Evolutionary conservation across 1,140 invertebrate species (phyloP), one percentile per base, ranked within the genome.

Genomic region (Palaemon carinicauda): DNA sequence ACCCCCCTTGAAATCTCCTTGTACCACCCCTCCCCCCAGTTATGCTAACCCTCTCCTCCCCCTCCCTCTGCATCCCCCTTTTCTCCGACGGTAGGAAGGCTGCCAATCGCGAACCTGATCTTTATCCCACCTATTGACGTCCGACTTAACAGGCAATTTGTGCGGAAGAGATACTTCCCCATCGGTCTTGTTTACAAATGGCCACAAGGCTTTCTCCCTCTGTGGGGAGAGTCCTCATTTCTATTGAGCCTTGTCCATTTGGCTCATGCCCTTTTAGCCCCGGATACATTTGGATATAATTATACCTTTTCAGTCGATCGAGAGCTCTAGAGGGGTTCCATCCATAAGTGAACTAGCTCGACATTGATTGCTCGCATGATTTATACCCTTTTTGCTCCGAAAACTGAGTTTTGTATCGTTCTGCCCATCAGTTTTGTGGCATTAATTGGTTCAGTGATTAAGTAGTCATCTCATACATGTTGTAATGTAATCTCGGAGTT

Each of bases 91-190:
- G n/a, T n/a, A n/a, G n/a, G n/a, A n/a, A n/a, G n/a, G n/a, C n/a
- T n/a, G n/a, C n/a, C n/a, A n/a, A n/a, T n/a, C n/a, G n/a, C n/a
- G 54, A 86, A 86, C 77, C 50, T 79, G 77, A 86, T 86, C 83
- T 51, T 86, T 86, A 86, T 86, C 83, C 82, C 77, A 80, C 65
- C 83, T 71, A 86, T 86, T 86, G 83, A 86, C 83, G 80, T 65
- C 41, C 83, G 83, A 80, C 83, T 86, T 80, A 86, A 79, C 83
- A 80, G 83, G 74, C 83, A 86, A 86, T 86, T 86, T 86, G 52
- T 56, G 60, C 77, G 83, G 54, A 86, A 86, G 83, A 86, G 83
- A 86, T 86, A 86, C 83, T 80, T 74, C 79, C 41, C 41, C 31
- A 74, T 21, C 56, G 51, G 60, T 52, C 83, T 86, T 86, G 83